phyloP scores from a whole-genome alignment of 2,888 invertebrate species.

The Heliconius sara region DNA sequence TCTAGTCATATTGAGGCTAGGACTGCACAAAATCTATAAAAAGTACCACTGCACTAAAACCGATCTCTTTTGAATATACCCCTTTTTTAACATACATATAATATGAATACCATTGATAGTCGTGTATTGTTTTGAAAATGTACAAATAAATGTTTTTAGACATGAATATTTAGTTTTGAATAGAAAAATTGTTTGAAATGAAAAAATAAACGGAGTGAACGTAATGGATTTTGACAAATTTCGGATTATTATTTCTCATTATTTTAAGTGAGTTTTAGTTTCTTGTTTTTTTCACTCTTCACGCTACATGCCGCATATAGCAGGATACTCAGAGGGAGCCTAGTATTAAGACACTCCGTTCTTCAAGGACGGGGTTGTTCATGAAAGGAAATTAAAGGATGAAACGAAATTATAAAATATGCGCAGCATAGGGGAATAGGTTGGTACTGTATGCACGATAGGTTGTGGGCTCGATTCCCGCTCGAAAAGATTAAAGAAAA shows the following conservation, averaged over 20 bases:
- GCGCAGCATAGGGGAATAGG: too few relatives aligned
- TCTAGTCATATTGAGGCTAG: background rate
- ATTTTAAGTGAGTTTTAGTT: background rate
- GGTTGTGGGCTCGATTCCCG: too few relatives aligned
- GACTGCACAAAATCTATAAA: background rate
- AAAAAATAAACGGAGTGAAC: conserved; percentile 4
- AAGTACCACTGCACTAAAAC: background rate
- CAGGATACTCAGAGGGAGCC: too few relatives aligned
- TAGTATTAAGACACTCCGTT: too few relatives aligned
- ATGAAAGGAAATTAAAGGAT: too few relatives aligned
- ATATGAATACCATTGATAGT: conserved; percentile 8
- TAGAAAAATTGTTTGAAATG: background rate
- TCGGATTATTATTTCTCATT: background rate
- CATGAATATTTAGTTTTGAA: conserved; percentile 19
- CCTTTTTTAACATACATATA: background rate
- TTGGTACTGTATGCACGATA: too few relatives aligned
- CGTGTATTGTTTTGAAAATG: conserved; percentile 12
- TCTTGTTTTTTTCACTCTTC: too few relatives aligned
- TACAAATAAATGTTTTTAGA: conserved; percentile 14
- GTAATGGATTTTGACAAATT: background rate
- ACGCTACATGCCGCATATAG: too few relatives aligned
- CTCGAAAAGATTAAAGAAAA: too few relatives aligned
- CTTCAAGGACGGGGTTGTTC: too few relatives aligned
- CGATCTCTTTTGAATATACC: conserved; percentile 3
- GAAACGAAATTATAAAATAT: too few relatives aligned